Evolutionary conservation across 2,113 vertebrate species (phyloP), one percentile per base, ranked within the genome.

Genomic region (Phyllopteryx taeniolatus): DNA sequence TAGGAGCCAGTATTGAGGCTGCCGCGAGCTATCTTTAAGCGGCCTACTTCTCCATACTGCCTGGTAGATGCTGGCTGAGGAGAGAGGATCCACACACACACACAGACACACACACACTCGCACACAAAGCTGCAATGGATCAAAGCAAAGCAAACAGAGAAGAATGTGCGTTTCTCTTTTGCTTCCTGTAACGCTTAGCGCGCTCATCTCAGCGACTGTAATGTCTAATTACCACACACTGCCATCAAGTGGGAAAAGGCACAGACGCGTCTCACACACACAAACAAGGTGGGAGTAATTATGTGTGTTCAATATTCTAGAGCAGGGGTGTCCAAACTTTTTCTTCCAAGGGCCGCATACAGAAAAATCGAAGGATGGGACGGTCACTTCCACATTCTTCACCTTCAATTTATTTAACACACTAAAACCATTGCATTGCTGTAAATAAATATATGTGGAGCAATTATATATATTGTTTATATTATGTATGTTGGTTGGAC

Each of bases 21-120:
- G 90, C 86, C 74, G 76, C 78, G 76, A 90, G 89, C 90, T 91
- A 91, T 91, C 88, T 91, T 90, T 90, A 89, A 87, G 84, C 76
- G 89, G 85, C 90, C 90, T 91, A 91, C 85, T 90, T 91, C 89
- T 87, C 65, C 78, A 78, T 74, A 75, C 73, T 74, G 86, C 83
- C 80, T 85, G 83, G 78, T 54, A 31, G 67, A 68, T 86, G 76
- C 76, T 73, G 73, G 75, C 67, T 54, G 35, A 62, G 77, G 68
- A 71, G 78, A 72, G 56, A 80, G 78, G 67, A 43, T 46, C 51
- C 72, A 70, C 54, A 80, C 64, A 79, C 71, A 68, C 51, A 70
- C 79, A 67, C 64, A 69, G 39, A 60, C 53, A 49, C 59, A 57
- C 53, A 65, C 35, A 68, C 68, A 77, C 47, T 53, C 67, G 27